Conservation (phyloP, 2,888 invertebrate species). For the Aphidoletes aphidimyza region DNA sequence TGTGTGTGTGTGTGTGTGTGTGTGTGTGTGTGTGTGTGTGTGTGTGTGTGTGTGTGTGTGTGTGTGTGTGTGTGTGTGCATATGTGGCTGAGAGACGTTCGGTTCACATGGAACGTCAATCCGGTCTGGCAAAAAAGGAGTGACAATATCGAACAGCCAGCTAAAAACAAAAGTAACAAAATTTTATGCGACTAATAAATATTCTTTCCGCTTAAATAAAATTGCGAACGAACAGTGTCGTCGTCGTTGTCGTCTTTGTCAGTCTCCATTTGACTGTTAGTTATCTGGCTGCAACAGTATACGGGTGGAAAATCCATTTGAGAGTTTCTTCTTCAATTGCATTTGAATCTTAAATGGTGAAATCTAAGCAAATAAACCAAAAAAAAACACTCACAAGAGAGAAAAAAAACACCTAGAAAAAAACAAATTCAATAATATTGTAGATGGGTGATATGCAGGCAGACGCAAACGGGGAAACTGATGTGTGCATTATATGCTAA, state of each 20-base stretch:
- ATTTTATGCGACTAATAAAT: background rate
- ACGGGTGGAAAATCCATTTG: background rate
- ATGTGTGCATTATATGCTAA: conserved; percentile 22
- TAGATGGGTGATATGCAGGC: background rate
- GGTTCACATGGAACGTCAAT: background rate
- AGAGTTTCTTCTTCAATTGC: background rate
- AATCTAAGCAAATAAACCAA: too few species aligned
- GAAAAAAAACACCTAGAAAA: too few species aligned
- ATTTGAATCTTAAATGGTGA: conserved; percentile 8
- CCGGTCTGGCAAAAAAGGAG: background rate
- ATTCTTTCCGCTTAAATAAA: background rate
- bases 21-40: too few species aligned
- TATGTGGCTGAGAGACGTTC: background rate
- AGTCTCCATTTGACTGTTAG: too few species aligned
- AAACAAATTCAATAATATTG: background rate
- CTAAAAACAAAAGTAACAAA: background rate
- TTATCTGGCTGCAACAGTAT: too few species aligned
- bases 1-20: too few species aligned
- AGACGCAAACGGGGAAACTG: too few species aligned
- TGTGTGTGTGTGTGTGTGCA: too few species aligned
- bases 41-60: too few species aligned
- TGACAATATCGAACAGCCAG: background rate
- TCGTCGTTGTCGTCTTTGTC: too few species aligned
- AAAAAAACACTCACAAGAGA: too few species aligned
- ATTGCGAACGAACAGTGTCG: background rate